Evolutionary conservation across 2,113 vertebrate genomes (phyloP).

Genomic region (Pelecanoides urinatrix): DNA sequence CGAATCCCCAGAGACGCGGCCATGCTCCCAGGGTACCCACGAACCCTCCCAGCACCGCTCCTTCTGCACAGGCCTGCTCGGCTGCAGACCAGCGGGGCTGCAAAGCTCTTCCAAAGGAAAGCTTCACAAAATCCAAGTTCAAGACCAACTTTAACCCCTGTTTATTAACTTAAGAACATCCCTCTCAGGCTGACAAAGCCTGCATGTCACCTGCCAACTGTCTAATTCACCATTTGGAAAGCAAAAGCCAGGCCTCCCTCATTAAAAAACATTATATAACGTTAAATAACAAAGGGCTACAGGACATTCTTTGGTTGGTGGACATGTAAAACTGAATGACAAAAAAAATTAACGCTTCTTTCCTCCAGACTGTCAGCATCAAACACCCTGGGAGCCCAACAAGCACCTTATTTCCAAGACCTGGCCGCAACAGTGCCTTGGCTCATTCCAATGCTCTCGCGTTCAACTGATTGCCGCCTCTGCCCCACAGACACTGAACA

Average conservation of each 20-base stretch:
- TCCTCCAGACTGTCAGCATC: background rate
- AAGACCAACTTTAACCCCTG: background rate
- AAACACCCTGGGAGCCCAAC: background rate
- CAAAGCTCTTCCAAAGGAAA: background rate
- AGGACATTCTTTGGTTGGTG: background rate
- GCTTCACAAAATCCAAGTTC: background rate
- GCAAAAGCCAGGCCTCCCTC: constrained; percentile 26
- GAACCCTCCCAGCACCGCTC: background rate
- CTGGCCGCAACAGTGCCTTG: background rate
- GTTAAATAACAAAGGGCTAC: background rate
- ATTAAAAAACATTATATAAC: constrained; percentile 32
- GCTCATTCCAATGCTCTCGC: background rate
- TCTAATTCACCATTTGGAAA: background rate
- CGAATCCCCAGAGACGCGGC: background rate
- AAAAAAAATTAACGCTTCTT: background rate
- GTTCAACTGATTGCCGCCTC: background rate
- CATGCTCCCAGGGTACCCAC: background rate
- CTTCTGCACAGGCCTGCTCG: background rate
- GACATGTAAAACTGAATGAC: background rate
- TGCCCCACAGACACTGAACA: background rate
- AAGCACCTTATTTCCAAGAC: background rate
- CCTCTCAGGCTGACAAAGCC: background rate
- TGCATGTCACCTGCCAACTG: background rate
- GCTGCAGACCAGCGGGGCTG: background rate
- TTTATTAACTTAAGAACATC: background rate